These are phyloP conservation scores for Drosophila mayri DNA, from an alignment of 1,140 invertebrate genomes.

Conservation along the genomic window DNA sequence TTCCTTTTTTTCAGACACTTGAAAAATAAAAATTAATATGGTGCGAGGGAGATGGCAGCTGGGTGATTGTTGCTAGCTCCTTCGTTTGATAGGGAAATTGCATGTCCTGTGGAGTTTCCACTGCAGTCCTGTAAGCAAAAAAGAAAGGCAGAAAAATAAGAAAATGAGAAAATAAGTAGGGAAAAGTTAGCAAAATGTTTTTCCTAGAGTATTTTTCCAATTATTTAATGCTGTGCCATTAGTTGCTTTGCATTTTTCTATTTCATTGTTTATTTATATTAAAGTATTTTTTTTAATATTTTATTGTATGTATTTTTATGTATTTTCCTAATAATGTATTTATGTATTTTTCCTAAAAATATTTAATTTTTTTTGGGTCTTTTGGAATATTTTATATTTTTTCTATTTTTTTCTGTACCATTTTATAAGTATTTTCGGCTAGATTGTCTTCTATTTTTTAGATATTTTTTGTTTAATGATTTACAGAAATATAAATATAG, in stretches of 20 bases:
- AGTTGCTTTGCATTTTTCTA: conserved; percentile 3
- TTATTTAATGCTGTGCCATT: conserved; percentile 21
- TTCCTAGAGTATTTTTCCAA: conserved; percentile 36
- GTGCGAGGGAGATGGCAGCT: conserved; percentile 25
- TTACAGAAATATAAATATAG: too few species aligned
- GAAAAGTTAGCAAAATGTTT: conserved; percentile 42
- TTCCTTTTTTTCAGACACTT: conserved; percentile 56
- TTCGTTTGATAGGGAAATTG: conserved; percentile 41
- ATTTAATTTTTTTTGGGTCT: background rate
- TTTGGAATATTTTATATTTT: background rate
- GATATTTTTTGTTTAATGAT: too few species aligned
- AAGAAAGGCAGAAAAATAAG: background rate
- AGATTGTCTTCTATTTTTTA: too few species aligned
- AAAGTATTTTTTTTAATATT: background rate
- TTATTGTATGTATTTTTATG: too few species aligned
- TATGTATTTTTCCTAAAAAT: background rate
- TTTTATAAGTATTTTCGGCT: too few species aligned
- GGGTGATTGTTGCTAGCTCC: conserved; percentile 10
- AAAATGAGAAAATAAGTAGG: conserved; percentile 15
- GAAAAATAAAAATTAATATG: conserved; percentile 75
- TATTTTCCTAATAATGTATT: too few species aligned
- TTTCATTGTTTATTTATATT: background rate
- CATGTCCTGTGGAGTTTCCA: conserved; percentile 31
- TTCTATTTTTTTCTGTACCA: too few species aligned
- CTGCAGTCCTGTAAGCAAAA: conserved; percentile 37